phyloP scores from a whole-genome alignment of 1,140 invertebrate genomes.

The Aphelenchoides avenae region DNA sequence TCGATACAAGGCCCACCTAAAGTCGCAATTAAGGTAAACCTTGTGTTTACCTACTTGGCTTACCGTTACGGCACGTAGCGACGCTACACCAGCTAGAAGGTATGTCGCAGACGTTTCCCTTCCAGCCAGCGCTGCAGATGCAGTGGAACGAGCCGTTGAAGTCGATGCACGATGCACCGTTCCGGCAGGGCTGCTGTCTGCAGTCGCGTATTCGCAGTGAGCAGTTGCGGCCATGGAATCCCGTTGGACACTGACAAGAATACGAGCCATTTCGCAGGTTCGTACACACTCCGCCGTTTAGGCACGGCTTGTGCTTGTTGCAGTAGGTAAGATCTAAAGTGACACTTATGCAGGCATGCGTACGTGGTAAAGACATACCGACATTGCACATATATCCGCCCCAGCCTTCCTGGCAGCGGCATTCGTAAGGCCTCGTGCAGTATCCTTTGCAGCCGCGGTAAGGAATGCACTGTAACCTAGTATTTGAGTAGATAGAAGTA shows the following conservation, averaged over 20 bases:
- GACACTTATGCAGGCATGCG: background rate
- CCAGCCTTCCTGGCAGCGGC: constrained; percentile 23
- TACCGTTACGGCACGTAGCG: constrained; percentile 22
- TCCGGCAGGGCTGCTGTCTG: constrained; percentile 21
- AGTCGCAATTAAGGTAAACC: background rate
- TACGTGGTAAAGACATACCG: constrained; percentile 4
- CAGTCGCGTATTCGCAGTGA: constrained; percentile 20
- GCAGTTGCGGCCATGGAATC: constrained; percentile 49
- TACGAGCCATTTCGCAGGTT: constrained; percentile 50
- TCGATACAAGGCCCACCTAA: constrained; percentile 26
- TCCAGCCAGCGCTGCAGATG: constrained; percentile 23
- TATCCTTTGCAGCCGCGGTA: constrained; percentile 18
- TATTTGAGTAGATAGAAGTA: constrained; percentile 1
- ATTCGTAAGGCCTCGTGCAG: constrained; percentile 11
- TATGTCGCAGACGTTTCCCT: constrained; percentile 13
- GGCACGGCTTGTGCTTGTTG: constrained; percentile 21
- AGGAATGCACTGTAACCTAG: constrained; percentile 18
- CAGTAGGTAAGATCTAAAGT: constrained; percentile 27
- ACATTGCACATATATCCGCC: constrained; percentile 23
- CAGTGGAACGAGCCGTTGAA: constrained; percentile 8
- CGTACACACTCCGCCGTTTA: constrained; percentile 26
- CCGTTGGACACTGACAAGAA: constrained; percentile 55
- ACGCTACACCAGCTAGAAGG: constrained; percentile 1
- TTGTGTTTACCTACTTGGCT: background rate
- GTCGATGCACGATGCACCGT: constrained; percentile 22